Evolutionary conservation across 1,140 invertebrate genomes (phyloP).

Genomic region (Andricus grossulariae): DNA sequence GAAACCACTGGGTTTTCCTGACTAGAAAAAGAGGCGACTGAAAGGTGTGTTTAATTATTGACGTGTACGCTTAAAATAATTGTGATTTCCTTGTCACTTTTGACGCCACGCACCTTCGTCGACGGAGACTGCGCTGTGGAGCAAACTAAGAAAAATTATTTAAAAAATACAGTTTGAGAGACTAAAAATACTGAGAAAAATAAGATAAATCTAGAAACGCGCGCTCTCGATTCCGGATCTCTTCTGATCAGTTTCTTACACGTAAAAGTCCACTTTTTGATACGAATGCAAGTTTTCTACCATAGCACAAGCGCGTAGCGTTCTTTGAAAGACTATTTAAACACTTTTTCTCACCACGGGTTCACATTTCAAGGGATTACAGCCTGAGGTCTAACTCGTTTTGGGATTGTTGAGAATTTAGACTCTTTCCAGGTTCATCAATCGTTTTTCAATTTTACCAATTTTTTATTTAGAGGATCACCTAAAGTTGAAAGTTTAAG

Average conservation of each 20-base stretch:
- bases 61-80: constrained; percentile 31
- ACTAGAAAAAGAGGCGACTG: background rate
- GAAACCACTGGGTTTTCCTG: constrained; percentile 4
- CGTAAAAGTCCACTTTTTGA: constrained; percentile 70
- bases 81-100: constrained; percentile 20
- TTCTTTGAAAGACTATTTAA: constrained; percentile 50
- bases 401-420: too few species aligned
- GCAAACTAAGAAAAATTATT: constrained; percentile 35
- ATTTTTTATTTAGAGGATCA: background rate
- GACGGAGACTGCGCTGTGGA: constrained; percentile 39
- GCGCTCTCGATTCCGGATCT: constrained; percentile 62
- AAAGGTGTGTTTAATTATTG: constrained; percentile 22
- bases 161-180: constrained; percentile 27
- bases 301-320: constrained; percentile 58
- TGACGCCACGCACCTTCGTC: constrained; percentile 23
- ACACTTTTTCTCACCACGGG: constrained; percentile 46
- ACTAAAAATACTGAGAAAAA: constrained; percentile 38
- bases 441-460: background rate
- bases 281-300: constrained; percentile 73
- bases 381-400: too few species aligned
- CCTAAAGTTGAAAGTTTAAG: background rate
- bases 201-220: constrained; percentile 43
- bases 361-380: constrained; percentile 15
- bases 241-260: constrained; percentile 53
- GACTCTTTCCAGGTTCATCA: background rate